Percentiles rank a stretch among this genome's conserved stretches.
These are phyloP conservation scores for Camponotus pennsylvanicus DNA, from an alignment of 1,140 invertebrate genomes.

Conservation along the genomic window DNA sequence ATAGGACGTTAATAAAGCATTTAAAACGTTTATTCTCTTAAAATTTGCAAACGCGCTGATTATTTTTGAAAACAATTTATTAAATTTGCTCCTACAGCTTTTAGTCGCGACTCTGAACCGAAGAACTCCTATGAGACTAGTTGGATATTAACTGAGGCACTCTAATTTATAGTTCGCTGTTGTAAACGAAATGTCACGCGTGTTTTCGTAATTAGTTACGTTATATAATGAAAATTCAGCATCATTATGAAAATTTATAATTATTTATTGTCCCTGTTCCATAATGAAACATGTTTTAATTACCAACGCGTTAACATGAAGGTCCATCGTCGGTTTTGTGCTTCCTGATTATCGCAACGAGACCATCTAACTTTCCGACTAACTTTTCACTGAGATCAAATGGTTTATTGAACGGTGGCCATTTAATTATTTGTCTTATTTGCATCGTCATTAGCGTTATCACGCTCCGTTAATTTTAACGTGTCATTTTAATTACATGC, in stretches of 20 bases:
- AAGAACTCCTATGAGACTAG: constrained; percentile 18
- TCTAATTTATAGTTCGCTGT: constrained; percentile 29
- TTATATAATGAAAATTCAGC: constrained; percentile 45
- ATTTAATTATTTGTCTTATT: constrained; percentile 18
- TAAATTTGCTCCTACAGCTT: not conserved
- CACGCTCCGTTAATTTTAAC: constrained; percentile 9
- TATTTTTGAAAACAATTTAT: not conserved
- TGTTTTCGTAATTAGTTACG: constrained; percentile 37
- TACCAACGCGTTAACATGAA: constrained; percentile 3
- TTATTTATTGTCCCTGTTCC: constrained; percentile 46
- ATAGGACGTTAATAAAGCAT: not conserved
- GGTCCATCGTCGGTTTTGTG: constrained; percentile 1
- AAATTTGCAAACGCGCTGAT: not conserved
- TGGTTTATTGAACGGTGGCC: not conserved
- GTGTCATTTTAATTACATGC: constrained; percentile 30
- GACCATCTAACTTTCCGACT: constrained; percentile 20
- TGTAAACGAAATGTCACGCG: not conserved
- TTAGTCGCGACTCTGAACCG: not conserved
- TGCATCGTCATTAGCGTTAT: constrained; percentile 14
- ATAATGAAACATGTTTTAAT: constrained; percentile 33
- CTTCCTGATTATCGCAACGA: constrained; percentile 14
- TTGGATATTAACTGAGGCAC: constrained; percentile 21
- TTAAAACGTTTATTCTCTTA: not conserved
- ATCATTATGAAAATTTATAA: constrained; percentile 50
- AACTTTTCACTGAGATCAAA: constrained; percentile 34